phyloP scores from a whole-genome alignment of 2,113 vertebrate species.

The Notothenia rossii region DNA sequence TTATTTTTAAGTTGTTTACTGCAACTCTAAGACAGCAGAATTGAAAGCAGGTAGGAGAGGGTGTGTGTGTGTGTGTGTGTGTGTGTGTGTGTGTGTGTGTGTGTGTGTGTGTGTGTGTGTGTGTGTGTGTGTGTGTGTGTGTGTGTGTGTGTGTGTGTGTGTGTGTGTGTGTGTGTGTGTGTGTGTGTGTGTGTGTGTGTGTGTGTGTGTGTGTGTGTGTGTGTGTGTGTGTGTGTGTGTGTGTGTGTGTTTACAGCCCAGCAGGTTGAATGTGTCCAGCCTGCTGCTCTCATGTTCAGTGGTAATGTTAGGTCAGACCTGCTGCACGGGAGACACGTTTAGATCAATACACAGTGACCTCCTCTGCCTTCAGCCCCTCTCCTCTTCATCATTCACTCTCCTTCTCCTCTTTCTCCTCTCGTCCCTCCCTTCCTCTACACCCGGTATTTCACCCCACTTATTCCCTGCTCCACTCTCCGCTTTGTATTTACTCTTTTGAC shows the following conservation, averaged over 20 bases:
- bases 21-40: conserved; percentile 12
- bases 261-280: conserved; percentile 29
- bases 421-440: conserved; percentile 6
- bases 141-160: conserved; percentile 12
- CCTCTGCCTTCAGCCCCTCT: conserved; percentile 42
- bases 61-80: not conserved
- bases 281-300: conserved; percentile 58
- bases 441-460: conserved; percentile 24
- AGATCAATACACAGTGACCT: conserved; percentile 62
- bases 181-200: not conserved
- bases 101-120: not conserved
- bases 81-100: conserved; percentile 7
- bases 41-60: conserved; percentile 10
- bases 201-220: conserved; percentile 27
- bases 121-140: conserved; percentile 34
- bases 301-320: conserved; percentile 56
- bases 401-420: conserved; percentile 13
- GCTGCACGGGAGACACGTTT: conserved; percentile 44
- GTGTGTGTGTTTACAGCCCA: conserved; percentile 32
- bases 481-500: conserved; percentile 25
- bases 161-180: conserved; percentile 13
- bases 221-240: conserved; percentile 30
- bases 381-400: conserved; percentile 11
- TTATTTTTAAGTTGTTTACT: conserved; percentile 36
- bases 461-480: conserved; percentile 52